phyloP scores from a whole-genome alignment of 2,888 invertebrate genomes.

The Noctua janthina region DNA sequence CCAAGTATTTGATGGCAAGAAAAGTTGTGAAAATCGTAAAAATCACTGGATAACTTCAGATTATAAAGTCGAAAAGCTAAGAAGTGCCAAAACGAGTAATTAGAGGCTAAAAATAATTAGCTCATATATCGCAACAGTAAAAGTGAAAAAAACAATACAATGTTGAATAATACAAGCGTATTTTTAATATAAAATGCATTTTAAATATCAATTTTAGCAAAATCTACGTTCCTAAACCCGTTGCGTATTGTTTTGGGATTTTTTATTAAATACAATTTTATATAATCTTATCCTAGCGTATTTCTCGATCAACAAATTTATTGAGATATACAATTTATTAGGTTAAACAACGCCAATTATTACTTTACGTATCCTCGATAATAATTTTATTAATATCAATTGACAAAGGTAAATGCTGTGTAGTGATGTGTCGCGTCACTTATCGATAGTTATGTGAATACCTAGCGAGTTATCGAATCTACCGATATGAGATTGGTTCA shows the following conservation, averaged over 20 bases:
- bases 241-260: constrained; percentile 54
- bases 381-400: constrained; percentile 71
- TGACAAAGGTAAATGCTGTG: constrained; percentile 69
- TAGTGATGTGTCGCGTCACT: constrained; percentile 53
- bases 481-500: constrained; percentile 55
- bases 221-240: constrained; percentile 69
- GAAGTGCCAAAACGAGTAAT: constrained; percentile 51
- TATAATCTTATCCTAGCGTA: constrained; percentile 67
- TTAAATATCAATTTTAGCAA: constrained; percentile 72
- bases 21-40: constrained; percentile 30
- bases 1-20: constrained; percentile 28
- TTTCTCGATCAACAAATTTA: constrained; percentile 69
- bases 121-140: constrained; percentile 45
- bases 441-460: constrained; percentile 60
- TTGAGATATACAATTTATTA: constrained; percentile 68
- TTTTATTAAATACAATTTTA: constrained; percentile 58
- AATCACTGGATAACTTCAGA: constrained; percentile 27
- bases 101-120: constrained; percentile 18
- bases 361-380: constrained; percentile 61
- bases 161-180: constrained; percentile 61
- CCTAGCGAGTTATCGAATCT: constrained; percentile 56
- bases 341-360: constrained; percentile 68
- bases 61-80: constrained; percentile 32
- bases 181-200: constrained; percentile 68
- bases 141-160: constrained; percentile 42